These are phyloP conservation scores for Suillia variegata DNA, from an alignment of 2,888 invertebrate genomes.

Conservation along the genomic window DNA sequence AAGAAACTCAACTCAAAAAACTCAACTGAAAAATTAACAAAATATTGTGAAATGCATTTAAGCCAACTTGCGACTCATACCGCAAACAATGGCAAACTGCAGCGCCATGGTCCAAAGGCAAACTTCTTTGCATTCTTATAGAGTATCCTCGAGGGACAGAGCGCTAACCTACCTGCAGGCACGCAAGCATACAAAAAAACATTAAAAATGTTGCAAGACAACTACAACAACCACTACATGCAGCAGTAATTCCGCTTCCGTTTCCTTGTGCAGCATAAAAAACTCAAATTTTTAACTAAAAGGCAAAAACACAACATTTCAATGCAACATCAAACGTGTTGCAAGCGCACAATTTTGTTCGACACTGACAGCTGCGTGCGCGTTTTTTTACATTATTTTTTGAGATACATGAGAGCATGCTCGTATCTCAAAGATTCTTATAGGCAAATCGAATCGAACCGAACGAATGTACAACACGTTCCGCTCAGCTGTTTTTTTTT, in stretches of 20 bases:
- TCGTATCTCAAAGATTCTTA: neutral
- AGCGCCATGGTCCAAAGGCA: too few relatives aligned
- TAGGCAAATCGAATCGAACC: neutral
- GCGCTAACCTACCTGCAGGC: neutral
- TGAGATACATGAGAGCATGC: too few relatives aligned
- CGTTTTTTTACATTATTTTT: too few relatives aligned
- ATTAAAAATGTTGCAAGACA: neutral
- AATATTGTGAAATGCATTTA: too few relatives aligned
- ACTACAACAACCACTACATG: neutral
- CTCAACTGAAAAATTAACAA: too few relatives aligned
- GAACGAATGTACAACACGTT: neutral
- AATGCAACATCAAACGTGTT: neutral
- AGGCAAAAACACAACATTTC: neutral
- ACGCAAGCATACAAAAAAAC: neutral
- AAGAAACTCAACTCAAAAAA: too few relatives aligned
- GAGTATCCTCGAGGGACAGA: too few relatives aligned
- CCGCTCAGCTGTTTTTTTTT: neutral
- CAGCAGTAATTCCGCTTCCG: neutral
- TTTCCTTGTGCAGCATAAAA: neutral
- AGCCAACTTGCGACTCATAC: too few relatives aligned
- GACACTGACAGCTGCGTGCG: constrained; percentile 1
- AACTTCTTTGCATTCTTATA: too few relatives aligned
- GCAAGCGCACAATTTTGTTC: too few relatives aligned
- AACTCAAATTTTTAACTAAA: neutral
- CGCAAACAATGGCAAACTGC: too few relatives aligned